Conservation (phyloP, 2,113 vertebrate genomes). For the Brienomyrus longianalis region DNA sequence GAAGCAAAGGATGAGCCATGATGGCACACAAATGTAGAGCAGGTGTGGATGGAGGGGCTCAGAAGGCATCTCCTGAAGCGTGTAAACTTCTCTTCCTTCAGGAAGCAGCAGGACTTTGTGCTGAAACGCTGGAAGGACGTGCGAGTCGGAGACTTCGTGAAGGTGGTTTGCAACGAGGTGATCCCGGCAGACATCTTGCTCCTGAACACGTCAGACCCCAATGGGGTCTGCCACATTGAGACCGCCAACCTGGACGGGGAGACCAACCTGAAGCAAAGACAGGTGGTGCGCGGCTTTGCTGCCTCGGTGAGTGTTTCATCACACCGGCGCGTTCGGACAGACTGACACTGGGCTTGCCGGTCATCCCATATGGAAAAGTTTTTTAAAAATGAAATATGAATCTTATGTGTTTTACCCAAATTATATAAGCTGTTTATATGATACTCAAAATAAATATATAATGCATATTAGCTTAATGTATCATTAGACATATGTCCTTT, state of each 20-base stretch:
- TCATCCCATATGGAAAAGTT: background rate
- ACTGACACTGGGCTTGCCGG: background rate
- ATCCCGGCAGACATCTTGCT: conserved; percentile 87
- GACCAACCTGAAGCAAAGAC: conserved; percentile 88
- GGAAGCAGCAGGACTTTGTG: conserved; percentile 61
- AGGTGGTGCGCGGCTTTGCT: conserved; percentile 43
- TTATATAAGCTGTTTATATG: background rate
- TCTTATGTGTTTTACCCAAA: background rate
- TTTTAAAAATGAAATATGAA: background rate
- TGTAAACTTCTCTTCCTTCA: conserved; percentile 39
- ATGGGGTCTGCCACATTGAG: conserved; percentile 76
- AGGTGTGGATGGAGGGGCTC: background rate
- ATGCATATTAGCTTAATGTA: background rate
- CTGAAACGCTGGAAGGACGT: conserved; percentile 82
- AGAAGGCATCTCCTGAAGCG: background rate
- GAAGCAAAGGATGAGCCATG: background rate
- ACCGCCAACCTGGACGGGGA: conserved; percentile 87
- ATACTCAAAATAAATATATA: background rate
- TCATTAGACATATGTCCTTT: background rate
- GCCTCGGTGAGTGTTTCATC: conserved; percentile 38
- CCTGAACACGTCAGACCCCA: conserved; percentile 76
- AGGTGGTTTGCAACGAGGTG: conserved; percentile 75
- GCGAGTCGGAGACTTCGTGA: conserved; percentile 83
- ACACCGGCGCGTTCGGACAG: background rate
- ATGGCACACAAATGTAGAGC: background rate